phyloP scores from a whole-genome alignment of 2,797 vertebrate genomes.

The Spheniscus humboldti region DNA sequence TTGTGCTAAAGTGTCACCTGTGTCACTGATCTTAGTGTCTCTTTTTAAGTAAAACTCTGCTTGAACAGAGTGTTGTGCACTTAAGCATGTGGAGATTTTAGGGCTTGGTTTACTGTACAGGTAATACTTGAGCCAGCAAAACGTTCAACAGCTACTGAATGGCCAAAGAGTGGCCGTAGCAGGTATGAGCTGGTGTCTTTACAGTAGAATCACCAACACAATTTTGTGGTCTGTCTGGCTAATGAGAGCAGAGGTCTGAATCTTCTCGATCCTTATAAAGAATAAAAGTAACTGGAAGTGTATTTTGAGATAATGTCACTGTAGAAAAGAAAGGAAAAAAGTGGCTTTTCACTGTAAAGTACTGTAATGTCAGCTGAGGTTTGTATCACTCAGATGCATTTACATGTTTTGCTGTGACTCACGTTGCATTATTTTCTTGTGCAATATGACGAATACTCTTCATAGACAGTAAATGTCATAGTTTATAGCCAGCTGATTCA shows the following conservation, averaged over 20 bases:
- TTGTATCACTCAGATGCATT: slow-evolving; percentile 17
- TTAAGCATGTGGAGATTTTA: not conserved
- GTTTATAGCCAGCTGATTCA: slow-evolving; percentile 50
- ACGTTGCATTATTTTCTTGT: slow-evolving; percentile 31
- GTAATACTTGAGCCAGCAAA: not conserved
- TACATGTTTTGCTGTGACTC: slow-evolving; percentile 47
- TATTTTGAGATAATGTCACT: not conserved
- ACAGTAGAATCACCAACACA: not conserved
- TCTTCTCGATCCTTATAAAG: slow-evolving; percentile 5
- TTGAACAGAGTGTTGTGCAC: not conserved
- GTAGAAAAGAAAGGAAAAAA: not conserved
- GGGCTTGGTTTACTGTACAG: not conserved
- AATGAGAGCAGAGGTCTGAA: not conserved
- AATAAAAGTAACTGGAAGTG: slow-evolving; percentile 1
- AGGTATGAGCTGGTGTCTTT: not conserved
- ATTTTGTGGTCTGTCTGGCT: not conserved
- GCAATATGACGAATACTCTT: slow-evolving; percentile 38
- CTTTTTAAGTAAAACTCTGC: not conserved
- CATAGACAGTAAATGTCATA: slow-evolving; percentile 55
- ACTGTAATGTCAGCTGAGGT: not conserved
- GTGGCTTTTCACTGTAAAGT: slow-evolving; percentile 10
- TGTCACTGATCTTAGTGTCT: not conserved
- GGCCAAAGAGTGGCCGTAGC: not conserved
- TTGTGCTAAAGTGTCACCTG: not conserved
- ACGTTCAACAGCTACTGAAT: not conserved